Percentiles rank a stretch among this genome's conserved stretches.
These are phyloP conservation scores for Coregonus ussuriensis DNA, from an alignment of 2,797 vertebrate genomes.

Conservation along the genomic window DNA sequence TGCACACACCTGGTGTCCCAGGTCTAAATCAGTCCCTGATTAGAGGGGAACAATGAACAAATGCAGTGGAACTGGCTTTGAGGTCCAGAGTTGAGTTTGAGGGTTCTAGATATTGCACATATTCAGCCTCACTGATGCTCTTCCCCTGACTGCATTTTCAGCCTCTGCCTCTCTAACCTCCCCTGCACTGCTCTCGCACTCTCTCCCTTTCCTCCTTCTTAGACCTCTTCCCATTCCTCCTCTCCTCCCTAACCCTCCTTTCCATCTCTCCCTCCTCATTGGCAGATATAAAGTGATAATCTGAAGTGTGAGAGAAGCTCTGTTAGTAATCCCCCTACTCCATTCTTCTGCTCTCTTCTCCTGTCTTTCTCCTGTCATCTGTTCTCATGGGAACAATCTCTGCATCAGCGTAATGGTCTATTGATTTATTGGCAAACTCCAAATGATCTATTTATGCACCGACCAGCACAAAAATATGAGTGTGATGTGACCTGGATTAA, in stretches of 20 bases:
- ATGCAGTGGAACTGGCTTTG: no score
- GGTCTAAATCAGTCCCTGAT: no score
- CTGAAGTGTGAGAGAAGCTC: not conserved
- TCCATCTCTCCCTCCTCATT: not conserved
- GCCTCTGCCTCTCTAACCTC: not conserved
- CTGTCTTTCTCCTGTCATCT: constrained; percentile 28
- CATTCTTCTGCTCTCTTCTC: not conserved
- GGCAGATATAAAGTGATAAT: not conserved
- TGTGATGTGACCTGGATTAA: constrained; percentile 59
- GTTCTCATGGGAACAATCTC: constrained; percentile 56
- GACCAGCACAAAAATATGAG: constrained; percentile 65
- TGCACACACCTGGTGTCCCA: no score
- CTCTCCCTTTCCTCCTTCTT: not conserved
- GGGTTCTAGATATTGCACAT: not conserved
- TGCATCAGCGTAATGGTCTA: constrained; percentile 70
- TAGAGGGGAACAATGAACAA: no score
- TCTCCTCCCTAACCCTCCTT: not conserved
- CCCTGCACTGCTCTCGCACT: not conserved
- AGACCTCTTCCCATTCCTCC: not conserved
- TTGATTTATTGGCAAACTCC: constrained; percentile 69
- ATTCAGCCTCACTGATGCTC: not conserved
- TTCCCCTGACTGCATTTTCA: not conserved
- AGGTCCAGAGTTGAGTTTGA: not conserved
- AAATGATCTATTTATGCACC: constrained; percentile 66
- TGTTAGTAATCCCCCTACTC: not conserved